These are phyloP conservation scores for Empidonax alnorum DNA, from an alignment of 2,113 vertebrate genomes.

Conservation along the genomic window DNA sequence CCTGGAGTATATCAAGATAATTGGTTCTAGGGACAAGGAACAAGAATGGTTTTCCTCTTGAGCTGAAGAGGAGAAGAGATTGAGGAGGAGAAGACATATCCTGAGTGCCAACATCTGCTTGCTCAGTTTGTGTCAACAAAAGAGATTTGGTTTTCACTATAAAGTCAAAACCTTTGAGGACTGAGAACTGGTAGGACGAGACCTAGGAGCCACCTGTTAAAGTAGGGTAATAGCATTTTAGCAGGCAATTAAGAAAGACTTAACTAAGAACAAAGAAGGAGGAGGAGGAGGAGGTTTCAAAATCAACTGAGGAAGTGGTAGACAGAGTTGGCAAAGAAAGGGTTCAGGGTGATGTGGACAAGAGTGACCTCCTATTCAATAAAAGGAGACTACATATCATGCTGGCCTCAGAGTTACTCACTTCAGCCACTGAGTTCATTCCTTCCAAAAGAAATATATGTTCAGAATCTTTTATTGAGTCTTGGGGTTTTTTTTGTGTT, in stretches of 20 bases:
- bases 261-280: background rate
- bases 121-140: background rate
- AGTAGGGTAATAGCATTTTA: rapidly evolving
- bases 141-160: background rate
- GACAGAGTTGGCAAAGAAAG: background rate
- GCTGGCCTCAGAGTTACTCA: background rate
- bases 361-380: background rate
- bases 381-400: background rate
- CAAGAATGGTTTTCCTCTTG: background rate
- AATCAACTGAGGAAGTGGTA: background rate
- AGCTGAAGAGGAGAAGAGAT: background rate
- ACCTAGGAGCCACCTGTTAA: background rate
- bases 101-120: background rate
- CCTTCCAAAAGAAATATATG: background rate
- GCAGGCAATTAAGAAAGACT: background rate
- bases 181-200: background rate
- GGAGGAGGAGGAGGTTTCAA: background rate
- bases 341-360: background rate
- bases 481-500: background rate
- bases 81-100: background rate
- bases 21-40: background rate
- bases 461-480: background rate
- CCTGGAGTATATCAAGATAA: too few relatives aligned
- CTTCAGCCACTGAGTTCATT: background rate
- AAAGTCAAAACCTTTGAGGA: background rate